Evolutionary conservation across 23 tunicate genomes (phyloP).

Genomic region (Trididemnum nubilum): DNA sequence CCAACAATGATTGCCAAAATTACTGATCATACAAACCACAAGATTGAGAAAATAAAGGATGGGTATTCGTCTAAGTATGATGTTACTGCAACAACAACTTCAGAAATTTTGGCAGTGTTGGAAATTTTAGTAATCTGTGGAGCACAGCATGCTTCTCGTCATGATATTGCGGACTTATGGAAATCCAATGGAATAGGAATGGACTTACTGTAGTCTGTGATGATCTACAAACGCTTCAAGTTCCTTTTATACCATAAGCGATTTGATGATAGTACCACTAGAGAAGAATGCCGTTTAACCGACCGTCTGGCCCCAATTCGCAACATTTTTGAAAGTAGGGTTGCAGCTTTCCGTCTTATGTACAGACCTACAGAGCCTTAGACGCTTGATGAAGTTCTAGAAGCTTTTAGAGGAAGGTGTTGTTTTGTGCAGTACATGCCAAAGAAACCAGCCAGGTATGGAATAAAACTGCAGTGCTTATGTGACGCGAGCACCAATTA

Average conservation of each 20-base stretch:
- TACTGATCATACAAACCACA: slow-evolving; percentile 19
- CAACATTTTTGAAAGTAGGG: slow-evolving; percentile 9
- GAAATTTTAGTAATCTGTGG: slow-evolving; percentile 5
- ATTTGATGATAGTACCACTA: slow-evolving; percentile 10
- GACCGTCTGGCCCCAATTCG: slow-evolving; percentile 26
- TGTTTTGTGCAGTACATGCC: slow-evolving; percentile 3
- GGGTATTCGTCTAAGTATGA: not conserved
- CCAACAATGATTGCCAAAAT: not conserved
- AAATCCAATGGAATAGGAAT: slow-evolving; percentile 13
- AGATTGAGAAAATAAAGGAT: slow-evolving; percentile 12
- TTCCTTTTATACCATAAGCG: slow-evolving; percentile 2
- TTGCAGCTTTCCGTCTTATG: not conserved
- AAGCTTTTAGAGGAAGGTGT: slow-evolving; percentile 27
- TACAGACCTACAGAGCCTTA: not conserved
- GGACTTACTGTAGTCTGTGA: not conserved
- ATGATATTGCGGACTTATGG: slow-evolving; percentile 13
- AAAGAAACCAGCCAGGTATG: slow-evolving; percentile 22
- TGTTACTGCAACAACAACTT: not conserved
- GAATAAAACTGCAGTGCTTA: slow-evolving; percentile 4
- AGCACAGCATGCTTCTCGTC: not conserved
- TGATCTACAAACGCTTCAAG: slow-evolving; percentile 5
- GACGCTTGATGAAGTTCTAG: slow-evolving; percentile 21
- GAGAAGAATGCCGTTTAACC: not conserved
- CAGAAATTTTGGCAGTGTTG: not conserved
- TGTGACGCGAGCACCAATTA: slow-evolving; percentile 6